Evolutionary conservation across 2,888 invertebrate genomes (phyloP).

Genomic region (Blera fallax): DNA sequence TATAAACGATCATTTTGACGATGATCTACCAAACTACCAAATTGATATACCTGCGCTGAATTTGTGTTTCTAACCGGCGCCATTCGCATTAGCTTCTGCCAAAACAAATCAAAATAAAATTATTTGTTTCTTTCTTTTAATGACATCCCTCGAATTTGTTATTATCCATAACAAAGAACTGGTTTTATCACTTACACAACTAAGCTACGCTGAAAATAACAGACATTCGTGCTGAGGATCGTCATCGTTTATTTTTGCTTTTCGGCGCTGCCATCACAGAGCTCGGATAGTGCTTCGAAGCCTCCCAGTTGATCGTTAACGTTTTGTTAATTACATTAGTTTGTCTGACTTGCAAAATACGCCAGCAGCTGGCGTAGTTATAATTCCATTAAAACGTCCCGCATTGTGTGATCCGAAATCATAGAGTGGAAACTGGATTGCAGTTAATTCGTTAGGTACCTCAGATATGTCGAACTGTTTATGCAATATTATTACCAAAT

Average conservation of each 20-base stretch:
- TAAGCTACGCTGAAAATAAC: neutral
- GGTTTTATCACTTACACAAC: neutral
- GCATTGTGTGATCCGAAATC: neutral
- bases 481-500: neutral
- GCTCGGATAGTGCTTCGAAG: neutral
- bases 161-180: neutral
- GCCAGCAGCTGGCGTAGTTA: neutral
- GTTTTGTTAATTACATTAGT: neutral
- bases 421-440: neutral
- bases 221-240: neutral
- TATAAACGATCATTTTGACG: too few relatives aligned
- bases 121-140: neutral
- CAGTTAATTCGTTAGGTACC: neutral
- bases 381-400: neutral
- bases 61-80: neutral
- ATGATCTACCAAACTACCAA: too few relatives aligned
- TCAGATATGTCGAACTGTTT: neutral
- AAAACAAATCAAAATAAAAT: neutral
- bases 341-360: neutral
- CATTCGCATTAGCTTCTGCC: neutral
- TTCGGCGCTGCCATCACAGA: neutral
- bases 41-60: neutral
- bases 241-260: neutral
- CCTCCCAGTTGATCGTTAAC: neutral
- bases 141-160: slow-evolving; percentile 3